A percentile compares a stretch with the other conserved stretches of the same genome.
Evolutionary conservation across 1,140 invertebrate genomes (phyloP).

Genomic region (Pseudomyrmex concolor): DNA sequence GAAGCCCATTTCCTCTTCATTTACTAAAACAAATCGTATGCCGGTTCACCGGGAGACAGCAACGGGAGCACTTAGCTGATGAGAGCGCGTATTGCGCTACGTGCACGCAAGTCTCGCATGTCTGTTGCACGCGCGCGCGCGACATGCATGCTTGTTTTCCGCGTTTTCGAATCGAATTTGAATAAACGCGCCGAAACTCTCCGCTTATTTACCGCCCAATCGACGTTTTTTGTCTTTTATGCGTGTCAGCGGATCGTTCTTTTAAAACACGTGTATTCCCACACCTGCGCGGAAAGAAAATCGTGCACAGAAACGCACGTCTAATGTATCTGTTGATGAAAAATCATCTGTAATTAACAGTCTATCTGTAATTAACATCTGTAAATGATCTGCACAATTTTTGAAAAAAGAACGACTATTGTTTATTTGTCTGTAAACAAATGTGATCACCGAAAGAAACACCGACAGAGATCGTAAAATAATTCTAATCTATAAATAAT

Average conservation of each 20-base stretch:
- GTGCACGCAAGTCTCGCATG: slow-evolving; percentile 79
- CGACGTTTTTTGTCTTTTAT: not conserved
- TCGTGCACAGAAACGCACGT: slow-evolving; percentile 7
- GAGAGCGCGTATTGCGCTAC: slow-evolving; percentile 67
- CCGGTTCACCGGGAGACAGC: slow-evolving; percentile 73
- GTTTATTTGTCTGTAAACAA: not conserved
- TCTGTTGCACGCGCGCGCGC: slow-evolving; percentile 60
- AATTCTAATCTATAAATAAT: too few relatives aligned
- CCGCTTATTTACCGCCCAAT: slow-evolving; percentile 43
- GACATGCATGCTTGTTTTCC: slow-evolving; percentile 60
- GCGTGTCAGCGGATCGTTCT: slow-evolving; percentile 29
- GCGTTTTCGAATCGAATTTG: slow-evolving; percentile 66
- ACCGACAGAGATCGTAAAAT: too few relatives aligned
- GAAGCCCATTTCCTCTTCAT: slow-evolving; percentile 74
- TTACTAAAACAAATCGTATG: slow-evolving; percentile 78
- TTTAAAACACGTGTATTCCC: slow-evolving; percentile 51
- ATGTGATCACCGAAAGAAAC: too few relatives aligned
- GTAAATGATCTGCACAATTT: not conserved
- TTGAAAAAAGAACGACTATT: not conserved
- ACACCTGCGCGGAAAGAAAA: slow-evolving; percentile 29
- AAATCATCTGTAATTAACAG: too few relatives aligned
- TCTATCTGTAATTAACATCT: slow-evolving; percentile 1
- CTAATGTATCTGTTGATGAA: too few relatives aligned
- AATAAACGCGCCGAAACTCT: slow-evolving; percentile 58
- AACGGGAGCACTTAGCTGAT: slow-evolving; percentile 79